A percentile compares a stretch with the other conserved stretches of the same genome.
Conservation (phyloP, 2,888 invertebrate genomes). For the Acleris emargana region DNA sequence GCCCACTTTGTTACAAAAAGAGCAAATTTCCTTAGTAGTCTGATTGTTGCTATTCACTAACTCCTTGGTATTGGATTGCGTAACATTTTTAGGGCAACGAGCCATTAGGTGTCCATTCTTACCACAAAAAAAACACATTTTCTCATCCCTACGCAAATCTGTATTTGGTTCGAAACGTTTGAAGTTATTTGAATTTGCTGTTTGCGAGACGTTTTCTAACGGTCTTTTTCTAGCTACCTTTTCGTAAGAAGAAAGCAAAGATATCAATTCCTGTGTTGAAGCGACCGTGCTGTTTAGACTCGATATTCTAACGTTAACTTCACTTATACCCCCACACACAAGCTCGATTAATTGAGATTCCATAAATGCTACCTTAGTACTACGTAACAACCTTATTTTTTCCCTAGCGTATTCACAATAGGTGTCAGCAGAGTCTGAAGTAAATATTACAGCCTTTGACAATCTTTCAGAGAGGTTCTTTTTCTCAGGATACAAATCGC, state of each 20-base stretch:
- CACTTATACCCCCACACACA: slow-evolving; percentile 40
- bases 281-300: slow-evolving; percentile 41
- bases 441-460: slow-evolving; percentile 35
- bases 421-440: slow-evolving; percentile 39
- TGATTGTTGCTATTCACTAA: not conserved
- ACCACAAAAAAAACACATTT: not conserved
- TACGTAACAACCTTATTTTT: slow-evolving; percentile 38
- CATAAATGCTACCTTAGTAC: slow-evolving; percentile 37
- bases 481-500: slow-evolving; percentile 32
- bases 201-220: not conserved
- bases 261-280: slow-evolving; percentile 41
- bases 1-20: slow-evolving; percentile 1
- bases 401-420: slow-evolving; percentile 44
- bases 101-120: not conserved
- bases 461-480: slow-evolving; percentile 40
- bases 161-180: not conserved
- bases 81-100: not conserved
- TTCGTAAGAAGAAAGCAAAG: slow-evolving; percentile 40
- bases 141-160: not conserved
- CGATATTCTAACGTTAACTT: slow-evolving; percentile 42
- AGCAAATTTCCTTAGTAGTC: not conserved
- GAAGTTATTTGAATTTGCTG: not conserved
- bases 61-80: not conserved
- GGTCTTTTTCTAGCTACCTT: slow-evolving; percentile 31
- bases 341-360: slow-evolving; percentile 39